Conservation (phyloP, 2,888 invertebrate genomes). For the Drosophila mulleri region DNA sequence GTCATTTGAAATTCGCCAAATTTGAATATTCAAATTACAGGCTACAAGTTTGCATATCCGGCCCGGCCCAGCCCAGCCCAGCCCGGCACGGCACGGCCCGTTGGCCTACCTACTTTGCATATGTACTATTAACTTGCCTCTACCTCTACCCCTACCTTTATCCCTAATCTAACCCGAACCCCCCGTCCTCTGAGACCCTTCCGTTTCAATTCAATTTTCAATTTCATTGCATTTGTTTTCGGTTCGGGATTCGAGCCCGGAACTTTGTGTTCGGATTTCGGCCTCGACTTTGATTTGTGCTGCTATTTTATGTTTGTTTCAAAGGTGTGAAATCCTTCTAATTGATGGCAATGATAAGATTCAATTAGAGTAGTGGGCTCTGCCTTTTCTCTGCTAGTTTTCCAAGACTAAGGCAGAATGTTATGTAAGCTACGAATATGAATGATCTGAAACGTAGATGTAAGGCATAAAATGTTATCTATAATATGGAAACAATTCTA, state of each 20-base stretch:
- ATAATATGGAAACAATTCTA: too few species aligned
- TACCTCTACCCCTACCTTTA: not conserved
- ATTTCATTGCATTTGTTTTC: slow-evolving; percentile 59
- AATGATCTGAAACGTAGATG: too few species aligned
- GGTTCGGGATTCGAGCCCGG: slow-evolving; percentile 1
- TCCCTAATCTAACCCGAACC: slow-evolving; percentile 9
- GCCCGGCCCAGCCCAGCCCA: slow-evolving; percentile 21
- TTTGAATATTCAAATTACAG: slow-evolving; percentile 77
- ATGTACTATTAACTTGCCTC: slow-evolving; percentile 13
- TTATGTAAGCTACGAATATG: too few species aligned
- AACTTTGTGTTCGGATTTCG: slow-evolving; percentile 18
- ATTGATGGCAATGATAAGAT: slow-evolving; percentile 56
- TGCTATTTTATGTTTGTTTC: slow-evolving; percentile 6
- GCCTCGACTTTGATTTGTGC: slow-evolving; percentile 8
- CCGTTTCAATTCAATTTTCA: slow-evolving; percentile 64
- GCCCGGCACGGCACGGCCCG: slow-evolving; percentile 16
- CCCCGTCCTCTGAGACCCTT: slow-evolving; percentile 17
- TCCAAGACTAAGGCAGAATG: not conserved
- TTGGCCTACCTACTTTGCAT: slow-evolving; percentile 73
- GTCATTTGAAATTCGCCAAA: slow-evolving; percentile 39
- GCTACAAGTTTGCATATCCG: slow-evolving; percentile 63
- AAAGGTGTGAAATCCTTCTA: slow-evolving; percentile 56
- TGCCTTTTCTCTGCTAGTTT: not conserved
- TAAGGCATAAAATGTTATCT: too few species aligned
- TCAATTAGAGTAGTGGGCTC: slow-evolving; percentile 17